Conservation (phyloP, 2,888 invertebrate genomes). For the Drosophila cyrtoloma region DNA sequence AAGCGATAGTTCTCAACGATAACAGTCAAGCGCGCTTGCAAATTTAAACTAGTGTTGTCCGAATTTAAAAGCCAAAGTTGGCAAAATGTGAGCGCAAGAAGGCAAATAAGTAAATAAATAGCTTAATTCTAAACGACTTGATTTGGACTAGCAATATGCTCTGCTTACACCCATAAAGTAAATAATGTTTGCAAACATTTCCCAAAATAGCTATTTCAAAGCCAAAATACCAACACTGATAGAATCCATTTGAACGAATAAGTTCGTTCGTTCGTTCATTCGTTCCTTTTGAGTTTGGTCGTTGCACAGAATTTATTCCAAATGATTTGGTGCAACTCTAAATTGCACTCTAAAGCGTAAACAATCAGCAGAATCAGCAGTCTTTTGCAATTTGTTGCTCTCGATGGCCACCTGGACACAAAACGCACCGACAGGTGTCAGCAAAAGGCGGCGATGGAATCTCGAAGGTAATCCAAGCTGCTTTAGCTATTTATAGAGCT, state of each 20-base stretch:
- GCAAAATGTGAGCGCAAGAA: neutral
- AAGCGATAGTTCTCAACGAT: neutral
- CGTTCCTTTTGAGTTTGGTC: conserved; percentile 2
- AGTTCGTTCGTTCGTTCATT: neutral
- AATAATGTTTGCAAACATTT: neutral
- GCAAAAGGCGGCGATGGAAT: conserved; percentile 84
- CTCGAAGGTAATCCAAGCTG: conserved; percentile 80
- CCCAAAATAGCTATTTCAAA: neutral
- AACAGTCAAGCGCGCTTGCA: neutral
- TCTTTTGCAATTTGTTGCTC: neutral
- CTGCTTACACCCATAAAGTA: neutral
- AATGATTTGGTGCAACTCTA: conserved; percentile 22
- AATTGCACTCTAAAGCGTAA: conserved; percentile 48
- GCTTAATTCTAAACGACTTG: neutral
- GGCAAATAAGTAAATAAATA: neutral
- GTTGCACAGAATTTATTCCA: conserved; percentile 4
- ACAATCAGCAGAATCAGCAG: conserved; percentile 44
- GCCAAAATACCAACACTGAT: conserved; percentile 2
- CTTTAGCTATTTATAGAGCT: neutral
- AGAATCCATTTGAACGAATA: conserved; percentile 1
- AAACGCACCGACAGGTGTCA: conserved; percentile 80
- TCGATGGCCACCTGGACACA: conserved; percentile 85
- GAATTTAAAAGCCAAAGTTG: neutral
- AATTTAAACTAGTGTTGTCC: neutral
- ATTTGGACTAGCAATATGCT: neutral